These are phyloP conservation scores for Pitta sordida DNA, from an alignment of 2,113 vertebrate genomes.

Conservation along the genomic window DNA sequence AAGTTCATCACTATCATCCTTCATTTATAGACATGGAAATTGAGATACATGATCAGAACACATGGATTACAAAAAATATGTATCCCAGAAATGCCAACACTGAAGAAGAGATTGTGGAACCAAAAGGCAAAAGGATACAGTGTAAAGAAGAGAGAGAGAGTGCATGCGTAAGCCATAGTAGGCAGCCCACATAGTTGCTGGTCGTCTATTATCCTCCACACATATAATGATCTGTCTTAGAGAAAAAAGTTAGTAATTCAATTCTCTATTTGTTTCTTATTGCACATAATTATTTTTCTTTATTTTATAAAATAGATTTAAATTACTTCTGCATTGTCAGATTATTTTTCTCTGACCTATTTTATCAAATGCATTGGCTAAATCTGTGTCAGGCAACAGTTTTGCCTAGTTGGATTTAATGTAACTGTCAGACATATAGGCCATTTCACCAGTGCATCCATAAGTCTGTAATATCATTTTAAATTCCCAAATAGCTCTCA, in stretches of 20 bases:
- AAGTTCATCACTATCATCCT: not conserved
- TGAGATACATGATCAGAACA: not conserved
- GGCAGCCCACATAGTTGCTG: not conserved
- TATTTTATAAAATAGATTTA: constrained; percentile 24
- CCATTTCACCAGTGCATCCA: not conserved
- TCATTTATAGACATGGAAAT: not conserved
- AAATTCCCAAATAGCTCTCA: constrained; percentile 30
- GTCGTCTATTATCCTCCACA: not conserved
- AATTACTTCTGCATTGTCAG: not conserved
- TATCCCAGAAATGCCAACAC: not conserved
- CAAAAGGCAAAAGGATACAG: constrained; percentile 18
- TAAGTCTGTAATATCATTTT: not conserved
- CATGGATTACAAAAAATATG: not conserved
- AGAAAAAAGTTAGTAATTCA: not conserved
- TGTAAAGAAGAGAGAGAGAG: not conserved
- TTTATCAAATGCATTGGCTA: not conserved
- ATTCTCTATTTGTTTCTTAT: constrained; percentile 28
- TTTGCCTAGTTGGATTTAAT: constrained; percentile 8
- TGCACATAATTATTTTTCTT: not conserved
- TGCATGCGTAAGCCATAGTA: not conserved
- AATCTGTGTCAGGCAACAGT: not conserved
- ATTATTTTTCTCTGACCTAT: not conserved
- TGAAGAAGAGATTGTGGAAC: constrained; percentile 28
- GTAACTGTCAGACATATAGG: not conserved
- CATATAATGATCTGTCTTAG: not conserved